A percentile compares a stretch with the other conserved stretches of the same genome.
Evolutionary conservation across 1,140 invertebrate species (phyloP).

Genomic region (Bombus fervidus): DNA sequence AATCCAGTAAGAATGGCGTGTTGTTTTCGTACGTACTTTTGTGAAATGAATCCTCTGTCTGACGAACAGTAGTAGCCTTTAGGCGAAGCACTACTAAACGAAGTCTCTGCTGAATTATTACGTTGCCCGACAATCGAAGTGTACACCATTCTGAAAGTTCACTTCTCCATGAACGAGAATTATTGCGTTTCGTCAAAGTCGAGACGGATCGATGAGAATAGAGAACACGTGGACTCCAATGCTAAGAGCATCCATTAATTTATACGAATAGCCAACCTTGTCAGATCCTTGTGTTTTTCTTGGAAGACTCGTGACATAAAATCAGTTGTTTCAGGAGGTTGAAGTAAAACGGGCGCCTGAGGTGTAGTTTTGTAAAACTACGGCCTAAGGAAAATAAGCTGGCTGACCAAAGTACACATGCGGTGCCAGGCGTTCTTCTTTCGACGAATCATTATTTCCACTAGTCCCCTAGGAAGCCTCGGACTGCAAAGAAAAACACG

Average conservation of each 20-base stretch:
- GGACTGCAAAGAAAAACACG: no score
- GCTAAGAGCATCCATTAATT: constrained; percentile 19
- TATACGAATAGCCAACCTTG: constrained; percentile 34
- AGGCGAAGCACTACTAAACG: not conserved
- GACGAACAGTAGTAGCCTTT: not conserved
- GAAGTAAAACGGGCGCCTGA: not conserved
- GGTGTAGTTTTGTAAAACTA: not conserved
- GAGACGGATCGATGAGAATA: not conserved
- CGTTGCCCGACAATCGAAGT: not conserved
- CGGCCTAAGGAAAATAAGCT: constrained; percentile 12
- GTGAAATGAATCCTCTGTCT: not conserved
- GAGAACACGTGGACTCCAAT: not conserved
- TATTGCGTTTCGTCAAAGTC: not conserved
- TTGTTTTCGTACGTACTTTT: not conserved
- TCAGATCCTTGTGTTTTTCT: constrained; percentile 24
- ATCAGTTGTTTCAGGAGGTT: constrained; percentile 3
- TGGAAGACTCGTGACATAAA: not conserved
- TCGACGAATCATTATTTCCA: not conserved
- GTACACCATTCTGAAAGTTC: not conserved
- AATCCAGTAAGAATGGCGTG: not conserved
- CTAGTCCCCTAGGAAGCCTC: no score
- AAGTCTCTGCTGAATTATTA: not conserved
- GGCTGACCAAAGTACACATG: not conserved
- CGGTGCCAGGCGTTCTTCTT: not conserved
- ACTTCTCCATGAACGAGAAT: not conserved